Evolutionary conservation across 1,140 invertebrate genomes (phyloP).

Genomic region (Platorchestia sp.): DNA sequence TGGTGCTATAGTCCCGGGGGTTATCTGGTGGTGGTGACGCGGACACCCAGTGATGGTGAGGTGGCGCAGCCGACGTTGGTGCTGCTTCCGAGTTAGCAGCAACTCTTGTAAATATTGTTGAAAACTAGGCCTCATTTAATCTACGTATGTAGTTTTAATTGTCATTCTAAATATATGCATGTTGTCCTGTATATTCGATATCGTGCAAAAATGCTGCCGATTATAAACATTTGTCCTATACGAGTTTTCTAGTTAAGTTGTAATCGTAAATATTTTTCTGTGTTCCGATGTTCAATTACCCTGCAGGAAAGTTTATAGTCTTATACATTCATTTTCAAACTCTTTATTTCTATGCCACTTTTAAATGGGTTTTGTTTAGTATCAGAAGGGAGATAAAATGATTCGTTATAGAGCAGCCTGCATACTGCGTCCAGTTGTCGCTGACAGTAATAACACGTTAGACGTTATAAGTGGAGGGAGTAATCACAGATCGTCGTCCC

Average conservation of each 20-base stretch:
- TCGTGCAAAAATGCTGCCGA: neutral
- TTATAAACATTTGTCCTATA: no score
- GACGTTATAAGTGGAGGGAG: neutral
- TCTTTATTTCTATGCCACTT: neutral
- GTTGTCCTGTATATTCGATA: neutral
- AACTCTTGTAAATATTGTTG: neutral
- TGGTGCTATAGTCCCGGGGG: neutral
- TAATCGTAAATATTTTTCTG: neutral
- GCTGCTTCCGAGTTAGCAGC: neutral
- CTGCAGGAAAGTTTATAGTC: neutral
- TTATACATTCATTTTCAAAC: neutral
- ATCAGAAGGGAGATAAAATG: neutral
- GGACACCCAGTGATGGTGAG: neutral
- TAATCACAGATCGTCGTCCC: neutral
- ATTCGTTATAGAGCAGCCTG: neutral
- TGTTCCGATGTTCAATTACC: neutral
- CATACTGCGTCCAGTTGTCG: neutral
- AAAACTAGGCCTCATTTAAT: neutral
- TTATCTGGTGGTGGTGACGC: neutral
- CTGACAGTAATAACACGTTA: neutral
- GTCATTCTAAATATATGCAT: neutral
- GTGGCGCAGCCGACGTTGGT: neutral
- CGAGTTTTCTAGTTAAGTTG: neutral
- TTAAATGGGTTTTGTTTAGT: neutral
- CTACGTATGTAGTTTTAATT: neutral